Conservation (phyloP, 2,113 vertebrate species). For the Istiophorus platypterus region DNA sequence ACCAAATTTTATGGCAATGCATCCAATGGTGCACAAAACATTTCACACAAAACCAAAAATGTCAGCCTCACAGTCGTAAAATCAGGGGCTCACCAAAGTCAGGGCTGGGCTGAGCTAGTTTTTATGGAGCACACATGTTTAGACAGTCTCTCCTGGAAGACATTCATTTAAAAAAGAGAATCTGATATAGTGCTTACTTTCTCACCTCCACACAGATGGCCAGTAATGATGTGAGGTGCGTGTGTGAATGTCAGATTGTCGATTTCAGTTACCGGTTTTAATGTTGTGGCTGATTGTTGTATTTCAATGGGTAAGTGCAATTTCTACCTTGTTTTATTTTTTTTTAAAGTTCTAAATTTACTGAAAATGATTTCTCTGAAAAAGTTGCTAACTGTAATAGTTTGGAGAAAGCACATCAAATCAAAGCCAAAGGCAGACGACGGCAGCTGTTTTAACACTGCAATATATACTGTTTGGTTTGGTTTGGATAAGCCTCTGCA, state of each 20-base stretch:
- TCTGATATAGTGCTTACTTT: neutral
- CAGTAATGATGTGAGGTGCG: neutral
- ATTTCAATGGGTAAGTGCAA: too few species aligned
- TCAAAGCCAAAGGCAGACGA: neutral
- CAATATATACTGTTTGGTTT: constrained; percentile 12
- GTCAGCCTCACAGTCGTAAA: neutral
- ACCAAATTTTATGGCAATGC: too few species aligned
- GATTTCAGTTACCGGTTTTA: neutral
- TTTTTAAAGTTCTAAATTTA: too few species aligned
- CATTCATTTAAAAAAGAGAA: neutral
- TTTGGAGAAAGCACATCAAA: neutral
- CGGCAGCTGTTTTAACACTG: neutral
- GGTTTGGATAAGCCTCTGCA: constrained; percentile 4
- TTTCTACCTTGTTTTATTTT: too few species aligned
- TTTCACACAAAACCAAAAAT: neutral
- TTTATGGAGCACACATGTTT: neutral
- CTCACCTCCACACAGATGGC: neutral
- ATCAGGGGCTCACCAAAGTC: neutral
- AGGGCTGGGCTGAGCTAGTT: neutral
- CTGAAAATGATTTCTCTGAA: neutral
- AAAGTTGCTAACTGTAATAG: neutral
- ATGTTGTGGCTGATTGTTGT: too few species aligned
- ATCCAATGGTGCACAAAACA: neutral
- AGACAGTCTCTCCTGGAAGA: neutral
- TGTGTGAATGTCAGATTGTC: neutral